phyloP scores from a whole-genome alignment of 1,140 invertebrate species.

The Prorops nasuta region DNA sequence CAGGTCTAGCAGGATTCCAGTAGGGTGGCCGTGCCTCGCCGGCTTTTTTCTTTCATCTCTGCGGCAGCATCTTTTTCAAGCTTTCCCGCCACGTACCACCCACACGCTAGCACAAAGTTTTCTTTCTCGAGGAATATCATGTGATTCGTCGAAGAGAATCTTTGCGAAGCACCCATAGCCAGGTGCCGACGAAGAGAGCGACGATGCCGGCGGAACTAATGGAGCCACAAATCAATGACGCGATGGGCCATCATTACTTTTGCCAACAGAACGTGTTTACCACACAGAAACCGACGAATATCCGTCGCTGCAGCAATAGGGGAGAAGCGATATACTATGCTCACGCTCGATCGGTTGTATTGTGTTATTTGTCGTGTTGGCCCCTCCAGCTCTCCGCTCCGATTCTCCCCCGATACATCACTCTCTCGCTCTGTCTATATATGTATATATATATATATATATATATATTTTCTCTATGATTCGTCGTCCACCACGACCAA shows the following conservation, averaged over 20 bases:
- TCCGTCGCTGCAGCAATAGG: background rate
- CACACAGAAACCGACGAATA: conserved; percentile 43
- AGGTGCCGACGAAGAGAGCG: conserved; percentile 41
- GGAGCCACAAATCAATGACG: conserved; percentile 54
- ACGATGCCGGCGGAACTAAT: conserved; percentile 55
- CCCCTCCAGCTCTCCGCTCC: background rate
- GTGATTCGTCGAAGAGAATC: conserved; percentile 1
- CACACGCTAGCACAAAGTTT: too few relatives aligned
- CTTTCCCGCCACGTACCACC: too few relatives aligned
- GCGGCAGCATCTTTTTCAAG: conserved; percentile 32
- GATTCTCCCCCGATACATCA: conserved; percentile 1
- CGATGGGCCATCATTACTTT: conserved; percentile 52
- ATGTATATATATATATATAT: background rate
- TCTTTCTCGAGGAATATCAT: background rate
- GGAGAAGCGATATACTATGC: too few relatives aligned
- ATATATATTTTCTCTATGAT: too few relatives aligned
- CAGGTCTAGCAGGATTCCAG: conserved; percentile 31
- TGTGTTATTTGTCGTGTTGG: too few relatives aligned
- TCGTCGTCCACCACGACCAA: too few relatives aligned
- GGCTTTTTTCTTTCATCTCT: conserved; percentile 46
- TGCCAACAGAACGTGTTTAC: conserved; percentile 54
- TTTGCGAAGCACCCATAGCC: conserved; percentile 23
- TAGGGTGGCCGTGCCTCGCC: conserved; percentile 37
- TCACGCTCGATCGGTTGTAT: conserved; percentile 48
- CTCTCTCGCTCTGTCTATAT: conserved; percentile 5